Percentiles rank a stretch among this genome's conserved stretches.
Evolutionary conservation across 2,797 vertebrate genomes (phyloP).

Genomic region (Psittacula echo): DNA sequence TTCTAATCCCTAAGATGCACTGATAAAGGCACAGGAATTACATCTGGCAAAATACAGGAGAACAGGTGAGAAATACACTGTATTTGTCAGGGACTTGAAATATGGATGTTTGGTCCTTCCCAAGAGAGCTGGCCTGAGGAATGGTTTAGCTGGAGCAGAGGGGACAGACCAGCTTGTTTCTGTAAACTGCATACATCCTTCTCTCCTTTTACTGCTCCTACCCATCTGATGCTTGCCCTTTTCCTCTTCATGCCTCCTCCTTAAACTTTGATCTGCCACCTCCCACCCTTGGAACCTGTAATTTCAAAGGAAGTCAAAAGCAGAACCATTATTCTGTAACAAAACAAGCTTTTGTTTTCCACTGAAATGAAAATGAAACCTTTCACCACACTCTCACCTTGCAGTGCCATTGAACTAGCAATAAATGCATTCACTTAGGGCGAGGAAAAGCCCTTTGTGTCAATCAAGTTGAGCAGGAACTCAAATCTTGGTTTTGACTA

Average conservation of each 20-base stretch:
- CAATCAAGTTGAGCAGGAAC: neutral
- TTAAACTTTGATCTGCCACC: neutral
- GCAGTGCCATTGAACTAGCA: neutral
- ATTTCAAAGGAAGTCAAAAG: neutral
- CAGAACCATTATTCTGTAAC: neutral
- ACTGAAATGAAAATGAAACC: neutral
- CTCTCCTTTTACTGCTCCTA: neutral
- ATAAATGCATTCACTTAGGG: neutral
- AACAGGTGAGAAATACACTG: neutral
- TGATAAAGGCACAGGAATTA: neutral
- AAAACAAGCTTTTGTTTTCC: neutral
- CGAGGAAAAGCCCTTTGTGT: neutral
- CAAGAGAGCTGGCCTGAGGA: neutral
- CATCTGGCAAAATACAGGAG: neutral
- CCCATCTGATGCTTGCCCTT: neutral
- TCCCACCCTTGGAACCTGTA: neutral
- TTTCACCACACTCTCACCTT: neutral
- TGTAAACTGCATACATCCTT: neutral
- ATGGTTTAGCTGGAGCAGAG: neutral
- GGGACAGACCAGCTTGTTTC: neutral
- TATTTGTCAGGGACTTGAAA: neutral
- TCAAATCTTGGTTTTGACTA: neutral
- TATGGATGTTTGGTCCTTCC: neutral
- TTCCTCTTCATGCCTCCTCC: neutral
- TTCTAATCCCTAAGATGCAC: neutral